These are phyloP conservation scores for Trichonephila inaurata DNA, from an alignment of 1,140 invertebrate genomes.

Conservation along the genomic window DNA sequence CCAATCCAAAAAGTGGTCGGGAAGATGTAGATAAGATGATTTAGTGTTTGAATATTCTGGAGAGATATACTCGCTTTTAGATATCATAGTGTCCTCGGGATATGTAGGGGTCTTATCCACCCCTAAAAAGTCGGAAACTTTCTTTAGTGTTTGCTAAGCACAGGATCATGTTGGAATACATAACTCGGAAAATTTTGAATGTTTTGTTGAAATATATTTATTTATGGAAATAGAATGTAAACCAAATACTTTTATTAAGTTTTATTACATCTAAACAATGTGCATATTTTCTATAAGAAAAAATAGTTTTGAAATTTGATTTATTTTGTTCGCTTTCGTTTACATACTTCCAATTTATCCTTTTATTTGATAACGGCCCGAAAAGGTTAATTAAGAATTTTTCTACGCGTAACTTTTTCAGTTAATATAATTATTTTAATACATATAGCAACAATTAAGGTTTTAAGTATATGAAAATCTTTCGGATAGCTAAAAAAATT, in stretches of 20 bases:
- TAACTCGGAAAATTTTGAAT: not conserved
- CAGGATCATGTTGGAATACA: no score
- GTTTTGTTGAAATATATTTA: not conserved
- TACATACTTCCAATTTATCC: no score
- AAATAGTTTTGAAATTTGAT: no score
- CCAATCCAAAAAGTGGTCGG: not conserved
- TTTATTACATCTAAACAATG: not conserved
- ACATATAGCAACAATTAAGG: no score
- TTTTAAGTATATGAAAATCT: no score
- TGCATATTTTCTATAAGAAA: no score
- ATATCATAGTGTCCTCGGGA: not conserved
- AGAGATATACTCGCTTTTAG: not conserved
- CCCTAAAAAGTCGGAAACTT: not conserved
- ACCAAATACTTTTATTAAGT: not conserved
- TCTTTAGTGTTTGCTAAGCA: not conserved
- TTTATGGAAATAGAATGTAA: not conserved
- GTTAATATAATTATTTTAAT: no score
- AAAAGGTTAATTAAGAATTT: no score
- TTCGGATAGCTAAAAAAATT: no score
- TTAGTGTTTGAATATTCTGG: conserved; percentile 36
- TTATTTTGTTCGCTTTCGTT: no score
- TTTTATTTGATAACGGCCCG: no score
- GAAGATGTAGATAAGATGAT: conserved; percentile 13
- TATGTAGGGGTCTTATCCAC: not conserved
- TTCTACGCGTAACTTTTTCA: no score